Base-by-base conservation (phyloP, 2,888 invertebrate genomes). In the Calliphora vomitoria region DNA sequence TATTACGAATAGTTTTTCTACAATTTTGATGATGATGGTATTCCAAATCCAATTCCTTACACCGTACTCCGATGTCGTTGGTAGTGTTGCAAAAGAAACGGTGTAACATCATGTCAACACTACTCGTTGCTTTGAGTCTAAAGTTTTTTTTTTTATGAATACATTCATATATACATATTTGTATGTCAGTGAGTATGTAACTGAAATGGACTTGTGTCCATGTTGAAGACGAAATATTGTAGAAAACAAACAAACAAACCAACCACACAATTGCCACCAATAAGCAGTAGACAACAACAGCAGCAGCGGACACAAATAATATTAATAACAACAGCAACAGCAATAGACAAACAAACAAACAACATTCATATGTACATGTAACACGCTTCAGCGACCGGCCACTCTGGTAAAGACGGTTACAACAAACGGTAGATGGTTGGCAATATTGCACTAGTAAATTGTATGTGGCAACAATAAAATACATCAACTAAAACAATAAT, bases 101-200 rank as follows among this genome's bases (percentile, higher is more conserved):
- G 81, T 82, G 85, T 87, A 87, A 86, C 88, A 88, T 86, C 88
- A 87, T 88, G 82, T 88, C 85, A 87, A 87, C 87, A 87, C 72
- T 75, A 79, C 81, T 85, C 74, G 38, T 69, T 72, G 71, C 80
- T 78, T 83, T 10, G 50, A 81, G 69, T 76, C 18, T 78, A 78
- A 64, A 44, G 79, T 82, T 81, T 72, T 82, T 85, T 85, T 75
- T 38, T 8, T 44, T 64, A 64, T 64, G 18, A 38, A 60, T 55
- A 44, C 31, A 25, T 25, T 25, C 25, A 25, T 25, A 25, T 25
- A 25, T n/a, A n/a, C n/a, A n/a, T 25, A 31, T 78, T 76, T 76
- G 44, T 47, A 74, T 31, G 71, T 55, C 4, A 18, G 50, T 11
- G 11, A 55, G 71, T 74, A 74, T 81, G 72, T 20, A 71, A 81